These are phyloP conservation scores for Chloroceryle amazona DNA, from an alignment of 2,797 vertebrate species.

Conservation along the genomic window DNA sequence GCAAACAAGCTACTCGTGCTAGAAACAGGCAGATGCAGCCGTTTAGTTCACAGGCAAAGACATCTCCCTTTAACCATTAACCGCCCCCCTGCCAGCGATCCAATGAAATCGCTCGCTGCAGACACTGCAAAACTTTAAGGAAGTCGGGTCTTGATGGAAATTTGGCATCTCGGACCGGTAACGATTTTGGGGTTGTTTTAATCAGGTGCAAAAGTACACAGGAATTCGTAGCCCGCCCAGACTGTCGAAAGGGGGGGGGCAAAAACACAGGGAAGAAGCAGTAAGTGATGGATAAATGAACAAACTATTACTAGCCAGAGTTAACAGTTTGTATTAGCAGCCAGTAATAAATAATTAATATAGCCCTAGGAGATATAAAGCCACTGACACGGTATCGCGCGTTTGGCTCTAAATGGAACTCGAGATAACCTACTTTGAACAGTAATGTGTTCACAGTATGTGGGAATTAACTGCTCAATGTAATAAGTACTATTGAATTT, in stretches of 20 bases:
- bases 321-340: constrained; percentile 78
- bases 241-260: rapidly evolving
- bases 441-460: constrained; percentile 85
- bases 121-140: background rate
- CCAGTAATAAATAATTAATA: constrained; percentile 84
- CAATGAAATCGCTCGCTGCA: background rate
- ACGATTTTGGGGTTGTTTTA: background rate
- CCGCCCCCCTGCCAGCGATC: background rate
- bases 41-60: background rate
- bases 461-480: constrained; percentile 84
- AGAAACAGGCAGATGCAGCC: background rate
- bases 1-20: background rate
- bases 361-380: constrained; percentile 78
- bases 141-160: background rate
- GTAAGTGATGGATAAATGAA: constrained; percentile 8
- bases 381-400: constrained; percentile 65
- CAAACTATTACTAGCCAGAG: constrained; percentile 68
- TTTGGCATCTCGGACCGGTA: background rate
- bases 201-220: background rate
- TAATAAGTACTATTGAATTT: constrained; percentile 84
- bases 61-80: background rate
- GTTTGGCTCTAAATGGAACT: constrained; percentile 79
- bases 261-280: background rate
- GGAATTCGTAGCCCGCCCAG: background rate
- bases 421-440: constrained; percentile 82